phyloP scores from a whole-genome alignment of 2,888 invertebrate genomes.

The Meta bourneti region DNA sequence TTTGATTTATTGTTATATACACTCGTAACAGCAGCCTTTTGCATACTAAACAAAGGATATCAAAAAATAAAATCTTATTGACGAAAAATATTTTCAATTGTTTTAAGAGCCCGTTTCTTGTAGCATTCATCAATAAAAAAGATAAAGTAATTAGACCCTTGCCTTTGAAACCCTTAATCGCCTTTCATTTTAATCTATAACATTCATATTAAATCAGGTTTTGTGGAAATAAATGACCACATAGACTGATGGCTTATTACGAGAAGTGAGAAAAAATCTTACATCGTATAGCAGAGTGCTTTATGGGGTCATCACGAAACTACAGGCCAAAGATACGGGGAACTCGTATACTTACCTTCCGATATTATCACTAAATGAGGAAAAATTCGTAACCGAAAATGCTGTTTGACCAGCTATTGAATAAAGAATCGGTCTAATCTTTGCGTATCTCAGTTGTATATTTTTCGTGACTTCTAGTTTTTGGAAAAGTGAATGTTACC shows the following conservation, averaged over 20 bases:
- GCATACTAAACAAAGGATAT: no score
- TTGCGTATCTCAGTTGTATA: conserved; percentile 69
- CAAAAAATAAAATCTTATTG: no score
- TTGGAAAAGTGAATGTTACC: conserved; percentile 61
- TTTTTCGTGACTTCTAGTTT: conserved; percentile 68
- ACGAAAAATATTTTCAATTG: no score
- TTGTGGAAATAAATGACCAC: conserved; percentile 41
- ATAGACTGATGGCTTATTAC: conserved; percentile 7
- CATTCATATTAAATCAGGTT: conserved; percentile 12
- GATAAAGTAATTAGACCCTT: background rate
- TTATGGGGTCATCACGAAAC: conserved; percentile 66
- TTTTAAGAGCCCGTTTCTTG: no score
- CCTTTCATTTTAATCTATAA: conserved; percentile 36
- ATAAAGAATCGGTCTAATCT: conserved; percentile 67
- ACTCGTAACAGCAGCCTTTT: no score
- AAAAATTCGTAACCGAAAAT: conserved; percentile 44
- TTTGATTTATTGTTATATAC: no score
- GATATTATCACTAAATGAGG: conserved; percentile 57
- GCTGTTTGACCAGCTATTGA: conserved; percentile 61
- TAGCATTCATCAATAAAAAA: no score
- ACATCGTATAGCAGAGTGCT: conserved; percentile 38
- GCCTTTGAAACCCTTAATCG: background rate
- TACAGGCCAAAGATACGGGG: conserved; percentile 24
- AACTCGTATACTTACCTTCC: conserved; percentile 43
- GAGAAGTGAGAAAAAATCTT: conserved; percentile 8